Percentiles rank a stretch among this genome's conserved stretches.
phyloP scores from a whole-genome alignment of 2,113 vertebrate genomes.

The Cochlearius cochlearius region DNA sequence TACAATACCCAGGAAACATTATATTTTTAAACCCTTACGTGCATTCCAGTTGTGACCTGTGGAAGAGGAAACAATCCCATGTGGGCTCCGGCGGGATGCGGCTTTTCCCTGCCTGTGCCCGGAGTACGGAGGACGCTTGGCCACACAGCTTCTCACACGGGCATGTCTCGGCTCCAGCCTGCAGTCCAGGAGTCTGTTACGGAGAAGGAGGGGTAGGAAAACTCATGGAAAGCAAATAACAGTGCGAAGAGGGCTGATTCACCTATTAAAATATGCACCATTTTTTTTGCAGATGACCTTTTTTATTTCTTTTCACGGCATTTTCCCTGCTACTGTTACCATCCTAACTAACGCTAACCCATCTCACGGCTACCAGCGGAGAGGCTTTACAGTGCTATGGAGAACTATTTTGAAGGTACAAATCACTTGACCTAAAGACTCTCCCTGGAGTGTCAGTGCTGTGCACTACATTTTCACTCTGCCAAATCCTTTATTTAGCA shows the following conservation, averaged over 20 bases:
- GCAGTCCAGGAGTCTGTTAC: neutral
- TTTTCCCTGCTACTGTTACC: neutral
- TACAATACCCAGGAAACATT: neutral
- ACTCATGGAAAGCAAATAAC: neutral
- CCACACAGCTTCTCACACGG: fast-evolving
- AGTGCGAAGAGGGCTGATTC: neutral
- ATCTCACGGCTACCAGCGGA: neutral
- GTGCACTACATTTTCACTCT: conserved; percentile 1
- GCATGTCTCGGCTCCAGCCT: neutral
- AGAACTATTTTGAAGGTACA: conserved; percentile 48
- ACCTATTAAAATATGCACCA: neutral
- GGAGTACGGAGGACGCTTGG: fast-evolving
- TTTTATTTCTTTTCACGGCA: neutral
- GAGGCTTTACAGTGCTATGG: conserved; percentile 22
- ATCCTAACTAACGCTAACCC: neutral
- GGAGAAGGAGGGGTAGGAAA: neutral
- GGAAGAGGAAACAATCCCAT: fast-evolving
- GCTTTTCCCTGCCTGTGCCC: fast-evolving
- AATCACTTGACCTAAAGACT: conserved; percentile 62
- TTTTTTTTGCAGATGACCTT: neutral
- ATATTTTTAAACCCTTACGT: neutral
- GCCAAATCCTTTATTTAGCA: conserved; percentile 58
- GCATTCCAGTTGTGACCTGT: fast-evolving
- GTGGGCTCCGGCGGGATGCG: fast-evolving
- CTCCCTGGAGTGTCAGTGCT: conserved; percentile 16